Evolutionary conservation across 2,797 vertebrate species (phyloP).

Genomic region (Enteromius radiatus): DNA sequence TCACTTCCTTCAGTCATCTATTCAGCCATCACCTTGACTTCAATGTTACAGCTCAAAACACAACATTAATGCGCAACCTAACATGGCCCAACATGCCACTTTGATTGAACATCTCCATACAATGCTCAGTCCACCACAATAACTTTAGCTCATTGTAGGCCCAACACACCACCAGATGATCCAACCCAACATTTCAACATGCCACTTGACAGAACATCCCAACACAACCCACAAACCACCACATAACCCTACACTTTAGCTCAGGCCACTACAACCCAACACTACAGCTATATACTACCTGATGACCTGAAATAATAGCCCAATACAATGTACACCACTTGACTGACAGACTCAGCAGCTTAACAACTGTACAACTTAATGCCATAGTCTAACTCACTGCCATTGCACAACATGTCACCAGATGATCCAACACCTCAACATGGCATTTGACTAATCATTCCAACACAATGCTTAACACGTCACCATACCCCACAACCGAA

Average conservation of each 20-base stretch:
- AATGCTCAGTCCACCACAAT: neutral
- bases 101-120: neutral
- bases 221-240: neutral
- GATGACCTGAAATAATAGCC: neutral
- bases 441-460: neutral
- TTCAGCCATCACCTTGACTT: slow-evolving; percentile 26
- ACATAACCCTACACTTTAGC: neutral
- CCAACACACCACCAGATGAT: neutral
- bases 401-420: neutral
- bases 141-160: neutral
- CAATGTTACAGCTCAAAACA: neutral
- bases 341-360: neutral
- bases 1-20: slow-evolving; percentile 11
- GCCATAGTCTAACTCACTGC: neutral
- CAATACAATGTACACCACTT: neutral
- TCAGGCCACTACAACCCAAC: neutral
- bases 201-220: neutral
- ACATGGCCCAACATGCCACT: neutral
- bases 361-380: neutral
- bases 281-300: neutral
- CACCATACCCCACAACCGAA: neutral
- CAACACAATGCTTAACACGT: neutral
- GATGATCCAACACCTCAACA: neutral
- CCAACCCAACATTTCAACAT: neutral
- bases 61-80: too few relatives aligned